Percentiles rank a stretch among this genome's conserved stretches.
These are phyloP conservation scores for Alectoris magna DNA, from an alignment of 2,797 vertebrate genomes.

Conservation along the genomic window DNA sequence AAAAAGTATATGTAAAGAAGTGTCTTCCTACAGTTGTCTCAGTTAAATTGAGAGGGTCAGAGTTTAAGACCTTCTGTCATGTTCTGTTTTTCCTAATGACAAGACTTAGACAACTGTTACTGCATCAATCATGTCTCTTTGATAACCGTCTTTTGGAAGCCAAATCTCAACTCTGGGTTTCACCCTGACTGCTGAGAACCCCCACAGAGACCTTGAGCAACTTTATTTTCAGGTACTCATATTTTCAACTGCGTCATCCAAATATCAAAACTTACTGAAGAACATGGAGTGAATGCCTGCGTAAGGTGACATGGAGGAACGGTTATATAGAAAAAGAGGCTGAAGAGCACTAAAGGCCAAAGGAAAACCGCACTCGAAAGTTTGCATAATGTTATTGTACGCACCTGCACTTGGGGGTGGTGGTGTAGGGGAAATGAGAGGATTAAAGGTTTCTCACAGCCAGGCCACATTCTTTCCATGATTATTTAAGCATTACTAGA, in stretches of 20 bases:
- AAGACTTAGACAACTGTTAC: not conserved
- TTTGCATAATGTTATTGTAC: not conserved
- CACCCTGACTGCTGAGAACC: not conserved
- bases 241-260: not conserved
- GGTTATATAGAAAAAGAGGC: not conserved
- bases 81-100: not conserved
- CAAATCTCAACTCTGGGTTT: not conserved
- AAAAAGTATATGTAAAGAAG: not conserved
- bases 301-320: not conserved
- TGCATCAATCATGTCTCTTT: not conserved
- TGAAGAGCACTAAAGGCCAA: not conserved
- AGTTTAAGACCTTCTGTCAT: not conserved
- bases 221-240: not conserved
- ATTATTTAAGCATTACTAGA: conserved; percentile 46
- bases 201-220: not conserved
- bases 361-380: not conserved
- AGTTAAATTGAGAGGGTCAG: not conserved
- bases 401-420: not conserved
- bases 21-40: not conserved
- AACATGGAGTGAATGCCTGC: not conserved
- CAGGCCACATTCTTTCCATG: conserved; percentile 60
- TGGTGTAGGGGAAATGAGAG: not conserved
- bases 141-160: not conserved
- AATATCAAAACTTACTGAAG: not conserved
- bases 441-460: conserved; percentile 62